Evolutionary conservation across 2,797 vertebrate genomes (phyloP).

Genomic region (Gymnopithys bicolor): DNA sequence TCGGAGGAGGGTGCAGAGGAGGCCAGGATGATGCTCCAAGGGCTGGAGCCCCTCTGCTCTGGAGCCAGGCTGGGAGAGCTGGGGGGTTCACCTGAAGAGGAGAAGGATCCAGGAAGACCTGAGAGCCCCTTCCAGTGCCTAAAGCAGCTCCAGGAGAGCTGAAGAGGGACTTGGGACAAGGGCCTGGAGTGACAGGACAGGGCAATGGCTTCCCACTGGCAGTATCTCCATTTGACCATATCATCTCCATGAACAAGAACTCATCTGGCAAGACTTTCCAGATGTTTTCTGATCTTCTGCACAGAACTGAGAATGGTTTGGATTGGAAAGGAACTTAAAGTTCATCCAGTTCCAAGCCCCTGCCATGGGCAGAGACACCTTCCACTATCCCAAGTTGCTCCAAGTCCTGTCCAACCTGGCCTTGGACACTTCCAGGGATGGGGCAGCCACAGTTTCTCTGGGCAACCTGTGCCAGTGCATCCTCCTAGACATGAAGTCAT

Average conservation of each 20-base stretch:
- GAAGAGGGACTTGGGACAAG: background rate
- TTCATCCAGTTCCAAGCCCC: rapidly evolving
- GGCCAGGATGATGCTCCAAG: rapidly evolving
- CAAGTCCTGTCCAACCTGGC: rapidly evolving
- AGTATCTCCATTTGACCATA: background rate
- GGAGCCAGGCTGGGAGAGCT: background rate
- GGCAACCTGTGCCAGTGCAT: rapidly evolving
- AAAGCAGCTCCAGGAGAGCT: background rate
- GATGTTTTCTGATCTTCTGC: background rate
- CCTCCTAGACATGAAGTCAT: background rate
- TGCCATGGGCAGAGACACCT: background rate
- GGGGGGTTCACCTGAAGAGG: background rate
- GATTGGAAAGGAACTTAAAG: background rate
- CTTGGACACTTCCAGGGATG: background rate
- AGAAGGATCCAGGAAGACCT: background rate
- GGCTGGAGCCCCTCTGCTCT: background rate
- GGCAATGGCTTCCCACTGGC: background rate
- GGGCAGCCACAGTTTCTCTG: background rate
- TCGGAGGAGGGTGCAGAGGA: background rate
- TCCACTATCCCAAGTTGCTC: rapidly evolving
- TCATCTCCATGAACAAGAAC: background rate
- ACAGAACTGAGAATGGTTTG: background rate
- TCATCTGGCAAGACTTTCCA: background rate
- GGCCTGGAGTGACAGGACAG: background rate
- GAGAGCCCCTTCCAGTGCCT: background rate